phyloP scores from a whole-genome alignment of 2,113 vertebrate genomes.

The Turnix velox region DNA sequence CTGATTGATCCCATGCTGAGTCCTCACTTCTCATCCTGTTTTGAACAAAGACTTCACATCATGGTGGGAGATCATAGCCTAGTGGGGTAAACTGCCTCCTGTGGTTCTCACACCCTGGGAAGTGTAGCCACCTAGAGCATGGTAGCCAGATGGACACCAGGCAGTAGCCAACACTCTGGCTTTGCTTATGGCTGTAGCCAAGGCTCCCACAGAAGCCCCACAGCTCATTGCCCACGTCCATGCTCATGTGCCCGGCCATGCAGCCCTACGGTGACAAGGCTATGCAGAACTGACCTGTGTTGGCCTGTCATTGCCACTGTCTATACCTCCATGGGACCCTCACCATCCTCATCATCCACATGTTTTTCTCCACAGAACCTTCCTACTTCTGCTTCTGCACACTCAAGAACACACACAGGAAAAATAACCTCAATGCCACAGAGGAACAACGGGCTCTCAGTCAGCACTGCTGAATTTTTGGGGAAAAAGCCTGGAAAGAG shows the following conservation, averaged over 20 bases:
- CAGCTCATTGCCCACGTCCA: background rate
- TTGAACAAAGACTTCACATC: fast-evolving
- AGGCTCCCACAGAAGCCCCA: background rate
- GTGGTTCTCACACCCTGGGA: background rate
- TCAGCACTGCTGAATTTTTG: background rate
- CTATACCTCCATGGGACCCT: background rate
- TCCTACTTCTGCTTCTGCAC: background rate
- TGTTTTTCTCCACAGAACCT: background rate
- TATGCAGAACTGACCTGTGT: fast-evolving
- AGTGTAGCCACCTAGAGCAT: background rate
- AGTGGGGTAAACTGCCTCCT: background rate
- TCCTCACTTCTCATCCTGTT: background rate
- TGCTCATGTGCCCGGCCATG: fast-evolving
- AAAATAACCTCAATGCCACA: background rate
- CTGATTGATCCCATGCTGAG: background rate
- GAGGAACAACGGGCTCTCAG: background rate
- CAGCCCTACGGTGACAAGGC: background rate
- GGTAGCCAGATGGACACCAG: fast-evolving
- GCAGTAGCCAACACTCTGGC: background rate
- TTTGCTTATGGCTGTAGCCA: background rate
- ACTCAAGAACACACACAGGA: background rate
- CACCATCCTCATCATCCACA: background rate
- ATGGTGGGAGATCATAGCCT: background rate
- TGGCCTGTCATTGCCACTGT: background rate
- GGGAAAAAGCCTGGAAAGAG: background rate